phyloP scores from a whole-genome alignment of 2,113 vertebrate species.

The Rhinolophus sinicus region DNA sequence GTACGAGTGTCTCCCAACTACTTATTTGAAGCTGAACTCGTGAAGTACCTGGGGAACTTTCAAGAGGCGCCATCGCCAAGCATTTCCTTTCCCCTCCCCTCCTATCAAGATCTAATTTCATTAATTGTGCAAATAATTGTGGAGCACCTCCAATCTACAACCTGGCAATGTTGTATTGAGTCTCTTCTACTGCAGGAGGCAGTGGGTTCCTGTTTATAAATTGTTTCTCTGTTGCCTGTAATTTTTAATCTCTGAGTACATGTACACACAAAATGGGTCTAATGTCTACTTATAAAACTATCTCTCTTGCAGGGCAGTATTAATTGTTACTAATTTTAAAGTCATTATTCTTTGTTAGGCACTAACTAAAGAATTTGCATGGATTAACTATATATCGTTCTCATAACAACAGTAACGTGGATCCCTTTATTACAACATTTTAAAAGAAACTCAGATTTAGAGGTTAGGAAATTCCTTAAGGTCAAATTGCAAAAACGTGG shows the following conservation, averaged over 20 bases:
- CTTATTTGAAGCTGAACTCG: neutral
- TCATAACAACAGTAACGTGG: neutral
- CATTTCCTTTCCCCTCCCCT: neutral
- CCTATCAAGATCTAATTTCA: neutral
- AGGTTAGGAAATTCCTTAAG: neutral
- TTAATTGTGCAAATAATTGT: neutral
- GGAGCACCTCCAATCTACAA: neutral
- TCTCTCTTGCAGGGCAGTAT: neutral
- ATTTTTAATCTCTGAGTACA: neutral
- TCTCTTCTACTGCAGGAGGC: neutral
- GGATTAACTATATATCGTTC: neutral
- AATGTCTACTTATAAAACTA: neutral
- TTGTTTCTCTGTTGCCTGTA: neutral
- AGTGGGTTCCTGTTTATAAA: neutral
- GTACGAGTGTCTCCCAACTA: neutral
- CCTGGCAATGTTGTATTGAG: neutral
- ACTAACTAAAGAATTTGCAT: neutral
- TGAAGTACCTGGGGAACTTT: neutral
- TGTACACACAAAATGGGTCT: neutral
- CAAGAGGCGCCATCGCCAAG: neutral
- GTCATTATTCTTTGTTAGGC: neutral
- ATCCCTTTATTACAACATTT: neutral
- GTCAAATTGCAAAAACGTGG: neutral
- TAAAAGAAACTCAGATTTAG: neutral
- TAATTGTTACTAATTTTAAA: conserved; percentile 40